Evolutionary conservation across 1,140 invertebrate genomes (phyloP).

Genomic region (Sinonovacula constricta): DNA sequence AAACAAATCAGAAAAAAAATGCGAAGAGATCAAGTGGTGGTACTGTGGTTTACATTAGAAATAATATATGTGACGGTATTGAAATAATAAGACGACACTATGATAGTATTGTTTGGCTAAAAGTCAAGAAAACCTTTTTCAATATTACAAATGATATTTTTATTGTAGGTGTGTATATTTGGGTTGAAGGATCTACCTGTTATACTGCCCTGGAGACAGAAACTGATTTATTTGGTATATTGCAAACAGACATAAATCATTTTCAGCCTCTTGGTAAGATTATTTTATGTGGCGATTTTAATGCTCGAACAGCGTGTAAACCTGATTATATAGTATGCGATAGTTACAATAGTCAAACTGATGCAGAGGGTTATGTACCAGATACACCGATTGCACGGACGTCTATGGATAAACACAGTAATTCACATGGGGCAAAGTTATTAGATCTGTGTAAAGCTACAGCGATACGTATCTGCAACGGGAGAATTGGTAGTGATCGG

Average conservation of each 20-base stretch:
- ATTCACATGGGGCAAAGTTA: neutral
- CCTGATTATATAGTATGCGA: conserved; percentile 7
- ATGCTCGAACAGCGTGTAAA: conserved; percentile 4
- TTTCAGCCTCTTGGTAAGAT: neutral
- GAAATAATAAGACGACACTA: neutral
- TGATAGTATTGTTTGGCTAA: conserved; percentile 37
- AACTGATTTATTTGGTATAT: conserved; percentile 14
- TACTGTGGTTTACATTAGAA: neutral
- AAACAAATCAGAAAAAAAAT: conserved; percentile 18
- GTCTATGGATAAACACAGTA: neutral
- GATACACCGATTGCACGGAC: neutral
- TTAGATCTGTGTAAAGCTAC: neutral
- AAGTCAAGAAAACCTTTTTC: conserved; percentile 7
- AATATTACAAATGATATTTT: conserved; percentile 1
- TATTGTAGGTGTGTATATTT: conserved; percentile 11
- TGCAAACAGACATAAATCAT: conserved; percentile 4
- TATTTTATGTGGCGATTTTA: conserved; percentile 2
- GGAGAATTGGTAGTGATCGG: neutral
- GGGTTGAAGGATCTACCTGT: conserved; percentile 4
- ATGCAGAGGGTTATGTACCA: neutral
- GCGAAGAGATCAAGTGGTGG: conserved; percentile 9
- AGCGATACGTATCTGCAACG: neutral
- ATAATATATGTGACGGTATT: conserved; percentile 7
- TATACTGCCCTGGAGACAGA: neutral
- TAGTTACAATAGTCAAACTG: neutral